phyloP scores from a whole-genome alignment of 2,888 invertebrate genomes.

The Yponomeuta evonymella region DNA sequence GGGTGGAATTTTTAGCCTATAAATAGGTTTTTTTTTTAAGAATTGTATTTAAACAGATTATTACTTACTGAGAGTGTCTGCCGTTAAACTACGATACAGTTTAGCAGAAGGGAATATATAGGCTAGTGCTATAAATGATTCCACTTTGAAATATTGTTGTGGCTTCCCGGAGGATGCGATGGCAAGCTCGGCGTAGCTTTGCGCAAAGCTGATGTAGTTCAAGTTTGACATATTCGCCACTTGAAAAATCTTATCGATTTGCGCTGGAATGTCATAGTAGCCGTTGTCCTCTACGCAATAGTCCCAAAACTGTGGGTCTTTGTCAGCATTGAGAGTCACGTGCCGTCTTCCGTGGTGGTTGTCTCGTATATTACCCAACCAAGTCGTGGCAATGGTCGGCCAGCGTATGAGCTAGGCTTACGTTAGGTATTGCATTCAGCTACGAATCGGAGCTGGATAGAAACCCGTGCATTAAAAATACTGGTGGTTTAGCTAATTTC shows the following conservation, averaged over 20 bases:
- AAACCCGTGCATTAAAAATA: slow-evolving; percentile 17
- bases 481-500: slow-evolving; percentile 20
- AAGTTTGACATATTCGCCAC: slow-evolving; percentile 69
- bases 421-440: neutral
- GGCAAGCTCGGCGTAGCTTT: slow-evolving; percentile 79
- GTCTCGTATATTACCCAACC: slow-evolving; percentile 20
- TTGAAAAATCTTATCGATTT: slow-evolving; percentile 78
- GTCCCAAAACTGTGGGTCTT: slow-evolving; percentile 64
- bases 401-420: slow-evolving; percentile 15
- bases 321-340: slow-evolving; percentile 32
- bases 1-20: no score
- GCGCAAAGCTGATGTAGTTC: slow-evolving; percentile 83
- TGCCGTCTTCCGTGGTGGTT: slow-evolving; percentile 64
- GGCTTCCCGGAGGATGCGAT: slow-evolving; percentile 73
- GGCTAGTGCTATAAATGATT: slow-evolving; percentile 73
- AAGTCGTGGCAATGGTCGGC: slow-evolving; percentile 20
- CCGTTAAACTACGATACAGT: no score
- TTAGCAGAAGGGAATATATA: no score
- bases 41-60: no score
- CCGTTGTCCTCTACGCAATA: slow-evolving; percentile 85
- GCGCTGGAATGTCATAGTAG: slow-evolving; percentile 80
- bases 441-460: slow-evolving; percentile 15
- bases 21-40: no score
- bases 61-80: no score
- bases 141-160: slow-evolving; percentile 75